Percentiles rank a stretch among this genome's conserved stretches.
Evolutionary conservation across 1,140 invertebrate species (phyloP).

Genomic region (Drosophila baimaii): DNA sequence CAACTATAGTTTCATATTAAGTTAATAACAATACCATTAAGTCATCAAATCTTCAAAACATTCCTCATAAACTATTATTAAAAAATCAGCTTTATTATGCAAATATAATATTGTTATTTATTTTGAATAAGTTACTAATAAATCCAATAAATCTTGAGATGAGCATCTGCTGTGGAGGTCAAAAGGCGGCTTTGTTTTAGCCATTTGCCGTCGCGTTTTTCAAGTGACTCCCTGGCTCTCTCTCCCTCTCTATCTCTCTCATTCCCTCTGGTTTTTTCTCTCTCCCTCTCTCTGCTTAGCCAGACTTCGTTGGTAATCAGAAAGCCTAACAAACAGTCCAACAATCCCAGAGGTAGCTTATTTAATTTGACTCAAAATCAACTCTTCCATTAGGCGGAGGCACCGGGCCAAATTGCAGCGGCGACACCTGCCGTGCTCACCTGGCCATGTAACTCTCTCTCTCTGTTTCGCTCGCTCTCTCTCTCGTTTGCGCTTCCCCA

Average conservation of each 20-base stretch:
- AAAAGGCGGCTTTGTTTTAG: neutral
- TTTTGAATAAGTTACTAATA: conserved; percentile 7
- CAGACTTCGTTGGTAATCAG: conserved; percentile 30
- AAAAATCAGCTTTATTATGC: conserved; percentile 2
- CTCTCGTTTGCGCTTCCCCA: neutral
- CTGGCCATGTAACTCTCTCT: conserved; percentile 21
- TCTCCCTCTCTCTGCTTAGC: neutral
- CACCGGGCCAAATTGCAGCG: conserved; percentile 58
- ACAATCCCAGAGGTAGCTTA: conserved; percentile 44
- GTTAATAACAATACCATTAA: neutral
- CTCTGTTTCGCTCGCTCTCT: conserved; percentile 3
- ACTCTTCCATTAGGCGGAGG: conserved; percentile 59
- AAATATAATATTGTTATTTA: neutral
- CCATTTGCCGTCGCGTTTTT: conserved; percentile 39
- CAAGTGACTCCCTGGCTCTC: no score
- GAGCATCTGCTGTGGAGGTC: conserved; percentile 4
- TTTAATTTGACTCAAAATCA: conserved; percentile 57
- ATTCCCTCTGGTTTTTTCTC: neutral
- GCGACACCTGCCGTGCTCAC: conserved; percentile 64
- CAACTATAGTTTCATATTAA: neutral
- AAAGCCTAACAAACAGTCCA: conserved; percentile 43
- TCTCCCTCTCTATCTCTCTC: neutral
- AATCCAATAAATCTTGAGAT: conserved; percentile 1
- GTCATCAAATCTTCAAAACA: neutral
- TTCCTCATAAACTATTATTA: neutral